phyloP scores from a whole-genome alignment of 2,113 vertebrate genomes.

The Coracopsis vasa region DNA sequence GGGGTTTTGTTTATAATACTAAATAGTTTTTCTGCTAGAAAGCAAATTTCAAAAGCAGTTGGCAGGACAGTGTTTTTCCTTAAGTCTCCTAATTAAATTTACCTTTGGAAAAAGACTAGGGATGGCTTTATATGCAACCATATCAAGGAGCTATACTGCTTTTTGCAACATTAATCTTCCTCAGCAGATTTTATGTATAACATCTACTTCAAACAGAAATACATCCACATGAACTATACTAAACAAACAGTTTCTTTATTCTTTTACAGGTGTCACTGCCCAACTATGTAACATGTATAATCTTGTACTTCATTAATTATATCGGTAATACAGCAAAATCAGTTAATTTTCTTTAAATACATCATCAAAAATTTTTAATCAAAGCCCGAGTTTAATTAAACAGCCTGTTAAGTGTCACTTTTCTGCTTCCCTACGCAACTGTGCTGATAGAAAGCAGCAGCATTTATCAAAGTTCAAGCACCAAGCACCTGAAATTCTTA shows the following conservation, averaged over 20 bases:
- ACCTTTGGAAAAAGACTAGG: neutral
- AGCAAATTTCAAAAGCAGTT: neutral
- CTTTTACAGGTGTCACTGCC: neutral
- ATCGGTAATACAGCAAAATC: neutral
- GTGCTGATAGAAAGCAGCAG: neutral
- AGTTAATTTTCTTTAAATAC: neutral
- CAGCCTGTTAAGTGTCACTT: neutral
- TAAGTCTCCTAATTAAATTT: neutral
- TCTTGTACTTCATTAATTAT: neutral
- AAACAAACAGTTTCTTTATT: neutral
- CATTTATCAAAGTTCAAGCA: neutral
- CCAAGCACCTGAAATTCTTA: neutral
- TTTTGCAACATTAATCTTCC: neutral
- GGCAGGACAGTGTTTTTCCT: neutral
- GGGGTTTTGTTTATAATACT: neutral
- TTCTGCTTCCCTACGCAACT: neutral
- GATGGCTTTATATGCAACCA: neutral
- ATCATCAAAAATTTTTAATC: neutral
- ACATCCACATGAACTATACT: neutral
- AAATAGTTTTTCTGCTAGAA: neutral
- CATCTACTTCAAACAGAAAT: neutral
- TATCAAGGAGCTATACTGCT: neutral
- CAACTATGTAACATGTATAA: neutral
- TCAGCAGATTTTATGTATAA: neutral
- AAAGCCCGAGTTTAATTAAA: neutral